Percentiles rank a stretch among this genome's conserved stretches.
phyloP scores from a whole-genome alignment of 2,888 invertebrate species.

The Rhingia rostrata region DNA sequence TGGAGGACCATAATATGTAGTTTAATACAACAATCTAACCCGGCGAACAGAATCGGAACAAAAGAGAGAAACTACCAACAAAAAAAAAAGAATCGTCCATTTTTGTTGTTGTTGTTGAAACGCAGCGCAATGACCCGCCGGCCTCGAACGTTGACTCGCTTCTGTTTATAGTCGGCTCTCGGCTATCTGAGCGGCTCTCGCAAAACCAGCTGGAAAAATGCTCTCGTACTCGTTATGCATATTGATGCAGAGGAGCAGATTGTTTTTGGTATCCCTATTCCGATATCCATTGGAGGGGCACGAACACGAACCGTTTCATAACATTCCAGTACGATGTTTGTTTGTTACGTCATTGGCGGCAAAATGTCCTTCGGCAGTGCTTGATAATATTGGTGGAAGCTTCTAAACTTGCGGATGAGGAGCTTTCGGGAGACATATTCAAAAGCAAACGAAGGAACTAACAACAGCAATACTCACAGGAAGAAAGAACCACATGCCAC shows the following conservation, averaged over 20 bases:
- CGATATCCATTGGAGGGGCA: constrained; percentile 29
- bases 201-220: constrained; percentile 34
- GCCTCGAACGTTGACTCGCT: constrained; percentile 77
- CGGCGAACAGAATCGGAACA: constrained; percentile 70
- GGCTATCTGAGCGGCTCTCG: constrained; percentile 48
- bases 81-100: constrained; percentile 33
- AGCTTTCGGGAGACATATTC: constrained; percentile 27
- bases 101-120: constrained; percentile 35
- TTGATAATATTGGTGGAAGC: constrained; percentile 25
- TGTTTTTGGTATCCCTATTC: constrained; percentile 1
- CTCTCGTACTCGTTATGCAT: constrained; percentile 3
- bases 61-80: constrained; percentile 22
- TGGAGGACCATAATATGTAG: constrained; percentile 24
- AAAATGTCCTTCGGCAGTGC: constrained; percentile 50
- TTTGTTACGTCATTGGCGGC: constrained; percentile 69
- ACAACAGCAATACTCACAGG: neutral
- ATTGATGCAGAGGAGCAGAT: neutral
- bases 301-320: constrained; percentile 64
- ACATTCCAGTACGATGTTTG: constrained; percentile 60
- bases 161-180: constrained; percentile 66
- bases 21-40: constrained; percentile 64
- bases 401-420: constrained; percentile 7
- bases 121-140: constrained; percentile 77
- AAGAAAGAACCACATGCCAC: constrained; percentile 28
- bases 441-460: constrained; percentile 1